phyloP scores from a whole-genome alignment of 2,113 vertebrate genomes.

The Syrmaticus mikado region DNA sequence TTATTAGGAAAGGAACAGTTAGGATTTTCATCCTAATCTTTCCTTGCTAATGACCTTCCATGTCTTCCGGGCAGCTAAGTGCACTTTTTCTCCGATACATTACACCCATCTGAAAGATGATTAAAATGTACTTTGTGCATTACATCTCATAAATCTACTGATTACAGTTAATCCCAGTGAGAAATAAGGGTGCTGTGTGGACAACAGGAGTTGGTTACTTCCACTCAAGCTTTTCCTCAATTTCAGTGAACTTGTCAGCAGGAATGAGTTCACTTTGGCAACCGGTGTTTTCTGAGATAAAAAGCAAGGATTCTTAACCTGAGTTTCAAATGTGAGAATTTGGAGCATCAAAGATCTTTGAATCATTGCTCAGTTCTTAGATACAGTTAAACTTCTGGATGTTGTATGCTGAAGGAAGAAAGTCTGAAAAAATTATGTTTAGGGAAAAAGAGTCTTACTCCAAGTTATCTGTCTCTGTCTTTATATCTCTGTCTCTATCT shows the following conservation, averaged over 20 bases:
- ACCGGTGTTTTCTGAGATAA: neutral
- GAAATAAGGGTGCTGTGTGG: neutral
- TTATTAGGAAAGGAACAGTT: neutral
- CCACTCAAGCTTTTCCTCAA: neutral
- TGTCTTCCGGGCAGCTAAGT: neutral
- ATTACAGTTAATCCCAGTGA: rapidly evolving
- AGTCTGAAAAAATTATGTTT: neutral
- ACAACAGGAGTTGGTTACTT: neutral
- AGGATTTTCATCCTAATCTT: neutral
- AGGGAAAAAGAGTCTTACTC: neutral
- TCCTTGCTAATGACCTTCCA: neutral
- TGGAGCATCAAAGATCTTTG: neutral
- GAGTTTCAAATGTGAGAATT: neutral
- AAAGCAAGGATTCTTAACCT: neutral
- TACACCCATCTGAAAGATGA: neutral
- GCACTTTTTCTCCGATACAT: neutral
- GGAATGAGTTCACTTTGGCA: neutral
- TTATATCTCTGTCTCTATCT: neutral
- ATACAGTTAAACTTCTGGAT: neutral
- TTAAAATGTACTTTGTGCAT: neutral
- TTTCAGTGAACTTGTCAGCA: neutral
- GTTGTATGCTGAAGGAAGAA: neutral
- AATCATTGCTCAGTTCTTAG: neutral
- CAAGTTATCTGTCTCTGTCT: neutral
- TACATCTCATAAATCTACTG: neutral